Percentiles rank a stretch among this genome's conserved stretches.
These are phyloP conservation scores for Donacobius atricapilla DNA, from an alignment of 2,113 vertebrate species.

Conservation along the genomic window DNA sequence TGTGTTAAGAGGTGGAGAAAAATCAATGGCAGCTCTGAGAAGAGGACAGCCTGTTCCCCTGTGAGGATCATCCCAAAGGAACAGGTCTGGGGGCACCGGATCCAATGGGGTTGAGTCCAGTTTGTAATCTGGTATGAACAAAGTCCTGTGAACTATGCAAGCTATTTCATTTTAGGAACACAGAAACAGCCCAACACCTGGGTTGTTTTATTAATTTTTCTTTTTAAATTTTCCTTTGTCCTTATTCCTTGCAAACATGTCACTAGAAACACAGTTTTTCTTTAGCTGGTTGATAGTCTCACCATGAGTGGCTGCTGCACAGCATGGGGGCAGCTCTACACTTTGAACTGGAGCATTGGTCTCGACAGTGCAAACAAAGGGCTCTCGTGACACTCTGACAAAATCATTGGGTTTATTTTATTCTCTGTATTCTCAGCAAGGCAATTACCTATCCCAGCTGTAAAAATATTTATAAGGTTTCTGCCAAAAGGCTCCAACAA, in stretches of 20 bases:
- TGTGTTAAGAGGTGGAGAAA: neutral
- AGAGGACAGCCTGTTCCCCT: neutral
- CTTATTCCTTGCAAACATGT: neutral
- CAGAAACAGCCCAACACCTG: neutral
- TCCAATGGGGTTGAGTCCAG: neutral
- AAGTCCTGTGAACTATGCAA: neutral
- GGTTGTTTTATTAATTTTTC: neutral
- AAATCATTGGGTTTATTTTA: neutral
- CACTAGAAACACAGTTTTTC: neutral
- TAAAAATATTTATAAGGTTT: constrained; percentile 16
- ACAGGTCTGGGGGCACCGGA: neutral
- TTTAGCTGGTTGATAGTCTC: neutral
- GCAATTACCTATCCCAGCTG: constrained; percentile 23
- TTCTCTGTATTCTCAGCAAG: neutral
- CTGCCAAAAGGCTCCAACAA: neutral
- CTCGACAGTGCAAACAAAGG: neutral
- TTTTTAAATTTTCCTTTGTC: neutral
- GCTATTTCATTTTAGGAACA: neutral
- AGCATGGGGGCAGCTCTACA: neutral
- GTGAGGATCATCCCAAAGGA: neutral
- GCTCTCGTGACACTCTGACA: neutral
- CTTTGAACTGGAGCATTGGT: neutral
- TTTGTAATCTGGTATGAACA: neutral
- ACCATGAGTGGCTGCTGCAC: neutral
- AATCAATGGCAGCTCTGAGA: neutral